These are phyloP conservation scores for Lamellibrachia luymesi DNA, from an alignment of 1,140 invertebrate genomes.

Conservation along the genomic window DNA sequence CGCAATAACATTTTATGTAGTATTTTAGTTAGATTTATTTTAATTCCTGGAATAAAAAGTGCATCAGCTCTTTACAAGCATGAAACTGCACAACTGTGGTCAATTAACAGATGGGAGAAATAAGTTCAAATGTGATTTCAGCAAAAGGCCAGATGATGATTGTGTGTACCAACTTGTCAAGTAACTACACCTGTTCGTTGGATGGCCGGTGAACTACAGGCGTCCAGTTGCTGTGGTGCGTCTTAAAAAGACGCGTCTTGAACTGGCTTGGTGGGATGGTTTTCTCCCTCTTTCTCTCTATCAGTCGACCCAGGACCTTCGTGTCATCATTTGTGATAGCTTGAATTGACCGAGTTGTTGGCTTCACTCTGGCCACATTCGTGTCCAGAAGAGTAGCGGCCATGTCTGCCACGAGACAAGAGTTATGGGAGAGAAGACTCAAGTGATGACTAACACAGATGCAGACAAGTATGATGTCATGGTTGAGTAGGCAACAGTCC, in stretches of 20 bases:
- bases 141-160: no score
- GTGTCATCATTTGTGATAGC: conserved; percentile 41
- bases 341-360: neutral
- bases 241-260: conserved; percentile 46
- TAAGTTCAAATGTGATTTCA: neutral
- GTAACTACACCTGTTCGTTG: conserved; percentile 47
- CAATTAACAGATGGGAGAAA: neutral
- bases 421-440: no score
- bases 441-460: no score
- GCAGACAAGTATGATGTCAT: no score
- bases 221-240: conserved; percentile 55
- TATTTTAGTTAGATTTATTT: neutral
- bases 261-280: conserved; percentile 37
- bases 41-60: neutral
- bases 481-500: no score
- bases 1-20: neutral
- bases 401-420: neutral
- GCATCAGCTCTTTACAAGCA: neutral
- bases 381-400: neutral
- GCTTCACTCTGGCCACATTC: neutral
- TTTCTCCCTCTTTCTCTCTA: conserved; percentile 39
- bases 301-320: conserved; percentile 48
- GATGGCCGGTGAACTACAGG: conserved; percentile 49
- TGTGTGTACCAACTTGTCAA: neutral
- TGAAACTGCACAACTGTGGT: neutral